A percentile compares a stretch with the other conserved stretches of the same genome.
Evolutionary conservation across 2,888 invertebrate species (phyloP).

Genomic region (Liodrosophila aerea): DNA sequence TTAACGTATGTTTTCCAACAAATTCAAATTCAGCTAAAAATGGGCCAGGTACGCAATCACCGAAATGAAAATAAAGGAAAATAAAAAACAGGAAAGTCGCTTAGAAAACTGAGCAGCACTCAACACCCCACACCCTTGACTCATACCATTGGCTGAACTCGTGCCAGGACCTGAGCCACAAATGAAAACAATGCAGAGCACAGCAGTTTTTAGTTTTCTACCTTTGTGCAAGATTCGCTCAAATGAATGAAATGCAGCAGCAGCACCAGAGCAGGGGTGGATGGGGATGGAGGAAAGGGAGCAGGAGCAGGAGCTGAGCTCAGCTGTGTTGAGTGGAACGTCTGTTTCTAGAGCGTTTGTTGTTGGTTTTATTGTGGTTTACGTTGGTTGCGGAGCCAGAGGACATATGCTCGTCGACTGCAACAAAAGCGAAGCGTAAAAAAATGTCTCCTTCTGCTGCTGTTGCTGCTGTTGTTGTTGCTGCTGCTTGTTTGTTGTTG

Average conservation of each 20-base stretch:
- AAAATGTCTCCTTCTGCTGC: constrained; percentile 64
- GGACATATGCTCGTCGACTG: constrained; percentile 30
- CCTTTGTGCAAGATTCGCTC: constrained; percentile 63
- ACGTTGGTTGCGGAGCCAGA: constrained; percentile 3
- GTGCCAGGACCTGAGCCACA: constrained; percentile 36
- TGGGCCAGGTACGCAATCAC: constrained; percentile 40
- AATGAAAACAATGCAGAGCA: constrained; percentile 72
- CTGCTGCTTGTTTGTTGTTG: constrained; percentile 45
- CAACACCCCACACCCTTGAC: too few species aligned
- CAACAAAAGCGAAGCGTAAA: constrained; percentile 59
- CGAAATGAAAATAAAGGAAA: constrained; percentile 19
- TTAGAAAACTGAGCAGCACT: constrained; percentile 5
- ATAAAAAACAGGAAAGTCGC: constrained; percentile 27
- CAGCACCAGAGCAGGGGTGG: constrained; percentile 7
- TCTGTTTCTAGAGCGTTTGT: constrained; percentile 67
- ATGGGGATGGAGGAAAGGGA: neutral
- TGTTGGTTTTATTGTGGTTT: constrained; percentile 56
- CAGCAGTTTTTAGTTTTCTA: constrained; percentile 73
- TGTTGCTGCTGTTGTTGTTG: constrained; percentile 28
- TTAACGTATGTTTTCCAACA: constrained; percentile 68
- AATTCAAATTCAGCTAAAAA: constrained; percentile 61
- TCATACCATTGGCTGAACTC: constrained; percentile 1
- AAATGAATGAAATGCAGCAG: constrained; percentile 54
- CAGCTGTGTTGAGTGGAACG: constrained; percentile 74
- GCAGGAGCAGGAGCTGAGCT: constrained; percentile 31